A percentile compares a stretch with the other conserved stretches of the same genome.
Evolutionary conservation across 1,140 invertebrate genomes (phyloP).

Genomic region (Lasioglossum baleicum): DNA sequence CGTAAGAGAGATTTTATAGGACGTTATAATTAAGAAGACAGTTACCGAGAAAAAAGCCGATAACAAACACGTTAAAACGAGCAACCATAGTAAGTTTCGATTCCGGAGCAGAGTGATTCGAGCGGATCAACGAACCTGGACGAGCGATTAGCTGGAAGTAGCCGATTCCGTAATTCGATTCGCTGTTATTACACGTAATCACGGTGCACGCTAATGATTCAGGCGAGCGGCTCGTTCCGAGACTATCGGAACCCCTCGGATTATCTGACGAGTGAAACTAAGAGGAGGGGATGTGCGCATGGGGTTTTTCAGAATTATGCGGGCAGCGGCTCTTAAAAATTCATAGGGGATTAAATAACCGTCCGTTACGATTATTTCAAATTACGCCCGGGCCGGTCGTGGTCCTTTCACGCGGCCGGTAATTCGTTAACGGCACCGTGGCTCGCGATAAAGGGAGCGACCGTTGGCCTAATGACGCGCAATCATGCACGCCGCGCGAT

Average conservation of each 20-base stretch:
- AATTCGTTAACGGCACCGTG: constrained; percentile 6
- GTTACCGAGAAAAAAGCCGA: no score
- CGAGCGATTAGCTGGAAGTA: not conserved
- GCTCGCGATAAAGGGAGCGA: not conserved
- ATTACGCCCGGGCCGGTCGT: not conserved
- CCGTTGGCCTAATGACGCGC: not conserved
- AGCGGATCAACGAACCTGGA: not conserved
- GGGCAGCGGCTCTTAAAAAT: not conserved
- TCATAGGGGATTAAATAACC: constrained; percentile 13
- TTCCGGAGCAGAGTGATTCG: not conserved
- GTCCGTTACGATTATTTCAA: constrained; percentile 18
- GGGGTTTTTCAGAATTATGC: not conserved
- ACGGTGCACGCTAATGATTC: not conserved
- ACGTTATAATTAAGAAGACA: no score
- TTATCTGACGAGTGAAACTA: not conserved
- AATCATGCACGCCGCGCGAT: constrained; percentile 7
- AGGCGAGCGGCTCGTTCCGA: not conserved
- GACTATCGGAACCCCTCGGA: not conserved
- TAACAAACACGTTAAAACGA: no score
- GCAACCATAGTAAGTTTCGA: no score
- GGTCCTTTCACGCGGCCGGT: not conserved
- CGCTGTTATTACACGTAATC: constrained; percentile 17
- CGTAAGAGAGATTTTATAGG: no score
- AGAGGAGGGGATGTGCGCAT: no score
- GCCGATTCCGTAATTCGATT: constrained; percentile 10